These are phyloP conservation scores for Minunthozetes semirufus DNA, from an alignment of 2,888 invertebrate genomes.

Conservation along the genomic window DNA sequence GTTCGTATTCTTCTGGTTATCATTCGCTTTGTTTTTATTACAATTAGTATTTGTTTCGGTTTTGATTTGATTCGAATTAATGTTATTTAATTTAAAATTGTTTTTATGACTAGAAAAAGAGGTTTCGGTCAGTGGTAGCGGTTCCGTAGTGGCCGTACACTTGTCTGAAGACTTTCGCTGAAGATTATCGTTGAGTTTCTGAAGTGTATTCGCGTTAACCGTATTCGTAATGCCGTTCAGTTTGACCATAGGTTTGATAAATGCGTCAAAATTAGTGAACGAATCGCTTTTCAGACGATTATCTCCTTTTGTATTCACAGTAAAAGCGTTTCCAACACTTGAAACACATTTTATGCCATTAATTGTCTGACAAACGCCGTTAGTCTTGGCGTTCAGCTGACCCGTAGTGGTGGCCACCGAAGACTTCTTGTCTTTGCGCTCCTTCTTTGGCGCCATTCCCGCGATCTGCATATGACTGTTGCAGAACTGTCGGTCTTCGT, in stretches of 20 bases:
- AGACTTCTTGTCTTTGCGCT: conserved; percentile 44
- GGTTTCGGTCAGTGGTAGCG: neutral
- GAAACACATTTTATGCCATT: neutral
- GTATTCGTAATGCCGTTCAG: neutral
- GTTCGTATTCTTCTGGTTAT: neutral
- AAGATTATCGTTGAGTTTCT: neutral
- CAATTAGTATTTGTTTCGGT: neutral
- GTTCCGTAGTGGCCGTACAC: neutral
- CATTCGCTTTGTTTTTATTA: neutral
- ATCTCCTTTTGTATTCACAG: neutral
- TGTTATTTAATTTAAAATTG: neutral
- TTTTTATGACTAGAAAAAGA: conserved; percentile 17
- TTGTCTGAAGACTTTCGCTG: neutral
- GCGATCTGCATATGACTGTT: conserved; percentile 52
- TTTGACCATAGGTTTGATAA: conserved; percentile 6
- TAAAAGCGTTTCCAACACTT: neutral
- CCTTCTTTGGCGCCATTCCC: conserved; percentile 48
- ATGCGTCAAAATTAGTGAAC: conserved; percentile 1
- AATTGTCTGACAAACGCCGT: neutral
- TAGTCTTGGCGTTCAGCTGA: neutral
- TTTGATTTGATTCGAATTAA: neutral
- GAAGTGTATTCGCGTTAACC: neutral
- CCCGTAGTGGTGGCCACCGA: neutral
- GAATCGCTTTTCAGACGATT: neutral
- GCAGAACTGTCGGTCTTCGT: conserved; percentile 51